Base-by-base conservation (phyloP, 2,113 vertebrate genomes). In the Microcebus ravelobensis region DNA sequence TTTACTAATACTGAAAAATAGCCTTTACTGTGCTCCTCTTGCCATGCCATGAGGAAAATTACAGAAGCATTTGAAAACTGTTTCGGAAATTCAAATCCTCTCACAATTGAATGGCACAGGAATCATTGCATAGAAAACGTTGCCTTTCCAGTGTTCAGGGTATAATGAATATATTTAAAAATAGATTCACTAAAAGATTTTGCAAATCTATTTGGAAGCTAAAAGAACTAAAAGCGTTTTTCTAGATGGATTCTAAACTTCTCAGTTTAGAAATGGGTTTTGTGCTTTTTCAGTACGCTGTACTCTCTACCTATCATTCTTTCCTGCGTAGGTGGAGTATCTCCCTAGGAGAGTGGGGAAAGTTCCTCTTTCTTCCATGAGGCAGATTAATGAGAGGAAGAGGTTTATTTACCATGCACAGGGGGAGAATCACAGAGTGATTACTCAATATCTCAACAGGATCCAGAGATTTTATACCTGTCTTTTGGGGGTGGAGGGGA, bases 71-170 rank as follows among this genome's bases (percentile, higher is more conserved):
- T 55, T 89, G 67, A 57, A 92, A 71, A 73, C 36, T 27, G 13
- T 48, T 91, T 88, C 86, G 23, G 80, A 92, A 77, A 83, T 88
- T 91, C 52, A 91, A 29, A 77, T 70, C 11, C 31, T 96, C 61
- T 90, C 63, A 42, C 34, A 94, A 23, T 25, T 74, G 45, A 86
- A 55, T 71, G 48, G 67, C 11, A 18, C 39, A 18, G 34, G 34
- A 90, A 50, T 55, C 25, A 21, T 18, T 77, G n/a, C 5, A 3
- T 36, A 76, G 68, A 89, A 65, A 80, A 42, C 4, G 14, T 4
- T 59, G 48, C 57, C 48, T 79, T 68, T 34, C 21, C 27, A 23
- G 17, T 55, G 13, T 71, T 96, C 63, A 74, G 63, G 36, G 76
- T 89, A 50, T 48, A 94, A 95, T 45, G 23, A 15, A 29, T 20